Evolutionary conservation across 1,140 invertebrate genomes (phyloP).

Genomic region (Dryas iulia): DNA sequence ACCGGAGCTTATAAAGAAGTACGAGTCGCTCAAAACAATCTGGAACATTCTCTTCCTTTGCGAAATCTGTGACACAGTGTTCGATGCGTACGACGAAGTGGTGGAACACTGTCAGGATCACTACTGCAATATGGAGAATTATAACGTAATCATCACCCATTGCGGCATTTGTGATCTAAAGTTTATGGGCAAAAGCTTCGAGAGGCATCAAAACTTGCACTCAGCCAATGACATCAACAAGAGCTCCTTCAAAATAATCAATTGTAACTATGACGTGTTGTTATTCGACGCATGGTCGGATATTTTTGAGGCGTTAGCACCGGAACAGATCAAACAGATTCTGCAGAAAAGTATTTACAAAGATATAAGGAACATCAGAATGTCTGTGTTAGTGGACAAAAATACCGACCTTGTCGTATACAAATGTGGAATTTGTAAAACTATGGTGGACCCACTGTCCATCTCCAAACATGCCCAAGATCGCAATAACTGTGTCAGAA

Average conservation of each 20-base stretch:
- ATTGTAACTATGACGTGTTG: constrained; percentile 32
- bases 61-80: constrained; percentile 28
- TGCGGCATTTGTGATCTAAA: constrained; percentile 28
- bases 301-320: constrained; percentile 28
- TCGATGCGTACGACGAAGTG: constrained; percentile 28
- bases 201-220: constrained; percentile 32
- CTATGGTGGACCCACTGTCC: constrained; percentile 22
- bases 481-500: constrained; percentile 13
- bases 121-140: constrained; percentile 33
- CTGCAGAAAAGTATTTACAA: constrained; percentile 39
- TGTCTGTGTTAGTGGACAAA: constrained; percentile 31
- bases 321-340: constrained; percentile 32
- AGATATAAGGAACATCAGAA: constrained; percentile 24
- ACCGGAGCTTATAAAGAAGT: constrained; percentile 32
- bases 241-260: constrained; percentile 33
- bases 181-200: constrained; percentile 19
- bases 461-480: constrained; percentile 29
- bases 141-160: constrained; percentile 23
- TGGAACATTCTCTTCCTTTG: constrained; percentile 41
- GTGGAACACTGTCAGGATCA: constrained; percentile 43
- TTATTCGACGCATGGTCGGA: constrained; percentile 31
- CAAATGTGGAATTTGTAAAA: constrained; percentile 32
- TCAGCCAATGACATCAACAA: constrained; percentile 13
- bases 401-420: constrained; percentile 29
- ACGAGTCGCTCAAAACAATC: constrained; percentile 28